Percentiles rank a stretch among this genome's conserved stretches.
Evolutionary conservation across 1,140 invertebrate species (phyloP).

Genomic region (Contarinia nasturtii): DNA sequence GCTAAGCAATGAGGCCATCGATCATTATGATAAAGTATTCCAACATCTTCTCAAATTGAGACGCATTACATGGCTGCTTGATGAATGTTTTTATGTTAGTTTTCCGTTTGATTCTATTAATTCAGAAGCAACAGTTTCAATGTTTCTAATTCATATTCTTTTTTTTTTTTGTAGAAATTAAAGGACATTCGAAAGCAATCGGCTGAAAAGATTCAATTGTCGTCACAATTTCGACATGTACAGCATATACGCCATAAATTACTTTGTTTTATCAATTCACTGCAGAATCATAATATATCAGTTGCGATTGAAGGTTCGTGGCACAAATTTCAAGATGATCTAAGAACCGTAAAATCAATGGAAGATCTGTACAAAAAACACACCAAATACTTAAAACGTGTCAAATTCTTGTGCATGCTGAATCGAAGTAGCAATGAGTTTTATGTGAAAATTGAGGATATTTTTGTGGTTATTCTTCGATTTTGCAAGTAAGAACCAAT

Average conservation of each 20-base stretch:
- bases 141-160: background rate
- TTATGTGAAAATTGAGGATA: conserved; percentile 38
- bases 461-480: conserved; percentile 47
- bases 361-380: conserved; percentile 49
- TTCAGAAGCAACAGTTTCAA: background rate
- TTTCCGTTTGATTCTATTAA: background rate
- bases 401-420: conserved; percentile 45
- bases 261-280: conserved; percentile 46
- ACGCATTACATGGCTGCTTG: conserved; percentile 48
- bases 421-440: conserved; percentile 43
- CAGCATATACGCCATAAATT: conserved; percentile 50
- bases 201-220: conserved; percentile 26
- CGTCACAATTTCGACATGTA: conserved; percentile 36
- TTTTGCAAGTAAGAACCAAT: conserved; percentile 34
- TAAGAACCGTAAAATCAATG: conserved; percentile 36
- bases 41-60: conserved; percentile 53
- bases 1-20: conserved; percentile 41
- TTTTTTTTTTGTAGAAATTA: conserved; percentile 21
- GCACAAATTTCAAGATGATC: conserved; percentile 43
- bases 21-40: conserved; percentile 50
- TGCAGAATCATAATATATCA: conserved; percentile 51
- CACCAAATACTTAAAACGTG: conserved; percentile 47
- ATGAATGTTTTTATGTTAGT: conserved; percentile 39
- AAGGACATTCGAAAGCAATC: conserved; percentile 28
- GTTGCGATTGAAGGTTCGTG: conserved; percentile 49